phyloP scores from a whole-genome alignment of 1,140 invertebrate species.

The Eumeta japonica region DNA sequence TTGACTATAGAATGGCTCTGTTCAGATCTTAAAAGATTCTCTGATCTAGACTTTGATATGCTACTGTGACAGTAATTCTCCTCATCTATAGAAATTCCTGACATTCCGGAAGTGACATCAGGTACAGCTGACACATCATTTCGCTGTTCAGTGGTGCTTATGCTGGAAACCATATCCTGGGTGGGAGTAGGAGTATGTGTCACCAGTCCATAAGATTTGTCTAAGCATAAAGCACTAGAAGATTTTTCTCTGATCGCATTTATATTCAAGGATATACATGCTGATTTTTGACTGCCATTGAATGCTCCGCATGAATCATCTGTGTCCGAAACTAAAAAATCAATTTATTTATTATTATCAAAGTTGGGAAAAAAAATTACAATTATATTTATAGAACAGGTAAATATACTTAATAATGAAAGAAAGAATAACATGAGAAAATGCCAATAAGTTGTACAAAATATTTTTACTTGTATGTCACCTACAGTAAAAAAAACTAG shows the following conservation, averaged over 20 bases:
- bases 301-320: conserved; percentile 50
- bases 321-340: conserved; percentile 44
- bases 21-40: conserved; percentile 50
- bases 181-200: conserved; percentile 54
- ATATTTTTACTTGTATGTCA: too few relatives aligned
- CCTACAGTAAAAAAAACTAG: too few relatives aligned
- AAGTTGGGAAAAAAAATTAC: conserved; percentile 3
- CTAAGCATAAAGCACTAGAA: conserved; percentile 47
- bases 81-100: conserved; percentile 53
- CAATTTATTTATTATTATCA: too few relatives aligned
- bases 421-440: too few relatives aligned
- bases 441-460: too few relatives aligned
- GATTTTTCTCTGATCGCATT: conserved; percentile 44
- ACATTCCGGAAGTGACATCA: conserved; percentile 50
- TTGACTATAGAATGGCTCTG: conserved; percentile 37
- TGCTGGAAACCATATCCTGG: conserved; percentile 56
- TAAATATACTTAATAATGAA: too few relatives aligned
- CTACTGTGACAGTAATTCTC: conserved; percentile 46
- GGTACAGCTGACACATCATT: conserved; percentile 47
- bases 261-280: conserved; percentile 46
- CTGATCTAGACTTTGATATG: conserved; percentile 52
- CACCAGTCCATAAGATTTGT: conserved; percentile 46
- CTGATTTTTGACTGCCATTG: conserved; percentile 50
- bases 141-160: conserved; percentile 51
- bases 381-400: not conserved